Evolutionary conservation across 92 coral and sea anemone genomes (phyloP), one percentile per base, ranked within the genome.

Genomic region (Actinostola sp.): DNA sequence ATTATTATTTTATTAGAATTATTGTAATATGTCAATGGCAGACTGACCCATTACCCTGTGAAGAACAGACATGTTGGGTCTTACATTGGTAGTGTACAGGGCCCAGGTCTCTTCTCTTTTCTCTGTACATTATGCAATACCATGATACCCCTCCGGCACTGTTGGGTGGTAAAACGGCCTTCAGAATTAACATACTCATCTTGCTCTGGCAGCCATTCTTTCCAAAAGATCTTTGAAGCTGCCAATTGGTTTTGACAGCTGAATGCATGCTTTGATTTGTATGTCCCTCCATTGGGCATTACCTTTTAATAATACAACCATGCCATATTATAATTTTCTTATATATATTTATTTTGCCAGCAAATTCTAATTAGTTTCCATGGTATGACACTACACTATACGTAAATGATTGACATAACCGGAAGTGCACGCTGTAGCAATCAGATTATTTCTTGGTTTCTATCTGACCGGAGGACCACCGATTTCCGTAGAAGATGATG

Each of bases 31-130:
- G 24, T 50, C 16, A 14, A 10, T 65, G 66, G 13, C 42, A 46
- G 0, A 56, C n/a, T n/a, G n/a, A n/a, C n/a, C n/a, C n/a, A n/a
- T 43, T 78, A 67, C 77, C 58, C 54, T 68, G 67, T 76, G 82
- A 11, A 76, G 82, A 76, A 76, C 66, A 41, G 82, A 76, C 82
- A 66, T 76, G 61, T 75, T 76, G 19, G 19, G 82, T 76, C 36
- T 65, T 76, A 29, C 82, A 76, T 33, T 65, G 42, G 39, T 76
- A 76, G 53, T 76, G 82, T 11, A 53, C 57, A 3, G 77, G 11
- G 11, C 34, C 73, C 30, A 78, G 66, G 32, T 78, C 70, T 27
- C 71, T 79, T 42, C 84, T 79, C 52, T 79, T 79, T 26, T 79
- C 84, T 34, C 84, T 69, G 78, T 79, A 79, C 9, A 52, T 49